Base-by-base conservation (phyloP, 1,140 invertebrate genomes). In the Cotesia typhae region DNA sequence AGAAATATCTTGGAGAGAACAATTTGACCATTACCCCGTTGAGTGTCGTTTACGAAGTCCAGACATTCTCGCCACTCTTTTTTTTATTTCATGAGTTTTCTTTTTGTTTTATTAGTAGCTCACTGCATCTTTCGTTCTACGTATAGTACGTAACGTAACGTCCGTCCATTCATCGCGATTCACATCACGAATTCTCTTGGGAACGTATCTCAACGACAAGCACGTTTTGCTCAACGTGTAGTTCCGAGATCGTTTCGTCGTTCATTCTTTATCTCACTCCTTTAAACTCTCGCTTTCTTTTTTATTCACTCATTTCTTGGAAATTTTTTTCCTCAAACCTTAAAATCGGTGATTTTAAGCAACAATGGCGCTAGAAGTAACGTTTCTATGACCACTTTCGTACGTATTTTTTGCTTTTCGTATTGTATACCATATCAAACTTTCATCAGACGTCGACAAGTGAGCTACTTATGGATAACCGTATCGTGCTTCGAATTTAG, bases 181-280 rank as follows among this genome's bases (percentile, higher is more conserved):
- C 73, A 9, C 55, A 55, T 70, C 73, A 74, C 73, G 73, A 74
- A 74, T 53, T 61, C 52, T 60, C 41, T 63, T 59, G 53, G 60
- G 35, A 67, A 70, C 63, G 52, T 66, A 65, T 70, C 63, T 20
- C 52, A 67, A 74, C 68, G 66, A 74, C 68, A 74, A 60, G 69
- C 68, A 71, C 73, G 68, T 71, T 52, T 73, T 57, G 17, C 55
- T 38, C 71, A 28, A 64, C 41, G 71, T 67, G 38, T 67, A 67
- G 71, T 72, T 60, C 53, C 71, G 57, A 59, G 66, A 67, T 72
- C 66, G 68, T 70, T 70, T 74, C 67, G 67, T 66, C 55, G 47
- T 67, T 57, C 12, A 61, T 52, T 59, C 35, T 53, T 55, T 47
- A 20, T 59, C 52, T 57, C 20, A 37, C 38, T 66, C 17, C 14